Conservation (phyloP, 2,113 vertebrate genomes). For the Hyaena hyaena region DNA sequence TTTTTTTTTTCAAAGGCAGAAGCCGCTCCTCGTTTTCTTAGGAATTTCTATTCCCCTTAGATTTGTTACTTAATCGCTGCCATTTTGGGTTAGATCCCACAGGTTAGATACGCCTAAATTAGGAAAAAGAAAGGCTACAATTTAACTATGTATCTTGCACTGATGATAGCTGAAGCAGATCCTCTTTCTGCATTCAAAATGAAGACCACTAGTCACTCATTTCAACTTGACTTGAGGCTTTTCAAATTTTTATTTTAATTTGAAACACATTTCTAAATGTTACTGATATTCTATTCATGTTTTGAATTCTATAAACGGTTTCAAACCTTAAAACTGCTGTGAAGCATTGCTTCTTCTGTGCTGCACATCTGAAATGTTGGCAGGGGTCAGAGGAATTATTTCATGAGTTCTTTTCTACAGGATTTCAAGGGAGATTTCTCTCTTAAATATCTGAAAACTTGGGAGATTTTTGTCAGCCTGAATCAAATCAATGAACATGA, state of each 20-base stretch:
- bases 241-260: constrained; percentile 71
- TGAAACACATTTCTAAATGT: constrained; percentile 73
- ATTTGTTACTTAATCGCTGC: neutral
- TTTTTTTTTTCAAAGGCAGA: neutral
- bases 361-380: constrained; percentile 49
- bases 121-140: constrained; percentile 1
- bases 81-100: constrained; percentile 36
- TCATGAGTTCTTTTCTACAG: constrained; percentile 5
- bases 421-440: constrained; percentile 18
- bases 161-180: constrained; percentile 39
- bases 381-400: constrained; percentile 54
- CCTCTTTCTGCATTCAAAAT: constrained; percentile 53
- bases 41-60: neutral
- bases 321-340: constrained; percentile 52
- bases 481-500: neutral
- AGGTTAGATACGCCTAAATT: neutral
- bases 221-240: constrained; percentile 60
- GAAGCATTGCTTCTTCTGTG: constrained; percentile 48
- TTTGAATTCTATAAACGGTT: constrained; percentile 64
- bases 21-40: neutral
- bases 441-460: constrained; percentile 24
- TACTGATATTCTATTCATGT: constrained; percentile 63
- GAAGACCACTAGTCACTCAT: constrained; percentile 45
- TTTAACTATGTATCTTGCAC: neutral
- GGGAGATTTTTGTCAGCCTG: neutral